phyloP scores from a whole-genome alignment of 2,113 vertebrate genomes.

The Halichoeres trimaculatus region DNA sequence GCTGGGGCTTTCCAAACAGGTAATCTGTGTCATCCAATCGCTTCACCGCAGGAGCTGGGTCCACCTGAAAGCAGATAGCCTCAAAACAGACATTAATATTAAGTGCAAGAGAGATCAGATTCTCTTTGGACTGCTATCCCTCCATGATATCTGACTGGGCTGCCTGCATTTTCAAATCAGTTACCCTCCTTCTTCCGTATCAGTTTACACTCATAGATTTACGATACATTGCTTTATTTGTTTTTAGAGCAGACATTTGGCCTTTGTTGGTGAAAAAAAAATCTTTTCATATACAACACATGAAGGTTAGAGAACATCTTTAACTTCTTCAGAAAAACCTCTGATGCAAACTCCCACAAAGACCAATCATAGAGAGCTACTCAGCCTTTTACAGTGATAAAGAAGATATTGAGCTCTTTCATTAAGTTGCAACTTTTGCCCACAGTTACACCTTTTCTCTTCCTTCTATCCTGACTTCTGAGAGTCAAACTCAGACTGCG shows the following conservation, averaged over 20 bases:
- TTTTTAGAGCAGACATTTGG: background rate
- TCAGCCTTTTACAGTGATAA: conserved; percentile 75
- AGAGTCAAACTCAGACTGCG: conserved; percentile 64
- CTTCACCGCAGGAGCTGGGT: conserved; percentile 69
- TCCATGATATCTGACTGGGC: conserved; percentile 47
- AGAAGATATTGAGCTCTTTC: conserved; percentile 62
- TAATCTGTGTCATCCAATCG: conserved; percentile 78
- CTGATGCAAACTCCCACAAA: conserved; percentile 48
- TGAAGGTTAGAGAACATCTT: conserved; percentile 46
- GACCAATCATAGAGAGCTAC: conserved; percentile 73
- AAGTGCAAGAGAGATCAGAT: conserved; percentile 71
- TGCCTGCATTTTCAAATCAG: conserved; percentile 49
- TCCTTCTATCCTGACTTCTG: conserved; percentile 46
- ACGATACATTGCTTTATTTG: background rate
- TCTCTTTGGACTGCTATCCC: conserved; percentile 47
- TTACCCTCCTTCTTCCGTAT: conserved; percentile 24
- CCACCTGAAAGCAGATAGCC: conserved; percentile 74
- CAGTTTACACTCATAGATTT: conserved; percentile 22
- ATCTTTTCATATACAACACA: conserved; percentile 16
- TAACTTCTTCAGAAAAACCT: conserved; percentile 71
- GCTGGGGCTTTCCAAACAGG: conserved; percentile 71
- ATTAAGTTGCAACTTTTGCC: conserved; percentile 67
- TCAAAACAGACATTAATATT: conserved; percentile 82
- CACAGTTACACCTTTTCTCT: conserved; percentile 45
- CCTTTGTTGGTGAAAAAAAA: background rate